Evolutionary conservation across 2,113 vertebrate genomes (phyloP).

Genomic region (Saguinus midas): DNA sequence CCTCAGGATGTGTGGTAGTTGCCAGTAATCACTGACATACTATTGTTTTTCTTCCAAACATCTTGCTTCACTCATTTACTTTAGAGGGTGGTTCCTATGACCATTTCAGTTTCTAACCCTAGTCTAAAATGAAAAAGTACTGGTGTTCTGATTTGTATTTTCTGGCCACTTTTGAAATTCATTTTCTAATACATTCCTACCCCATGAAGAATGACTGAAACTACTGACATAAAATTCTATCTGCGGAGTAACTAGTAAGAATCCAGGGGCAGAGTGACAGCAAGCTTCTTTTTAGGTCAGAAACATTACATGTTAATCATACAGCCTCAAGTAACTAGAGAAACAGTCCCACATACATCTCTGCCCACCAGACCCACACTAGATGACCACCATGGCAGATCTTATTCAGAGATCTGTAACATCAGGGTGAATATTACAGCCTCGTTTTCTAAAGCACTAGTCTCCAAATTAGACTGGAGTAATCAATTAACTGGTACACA

Average conservation of each 20-base stretch:
- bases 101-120: neutral
- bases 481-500: neutral
- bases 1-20: neutral
- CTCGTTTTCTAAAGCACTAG: neutral
- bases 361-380: neutral
- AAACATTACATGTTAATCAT: neutral
- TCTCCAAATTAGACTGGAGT: neutral
- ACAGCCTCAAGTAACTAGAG: neutral
- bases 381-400: neutral
- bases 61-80: neutral
- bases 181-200: neutral
- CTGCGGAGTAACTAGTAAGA: neutral
- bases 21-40: neutral
- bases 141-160: neutral
- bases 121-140: neutral
- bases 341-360: neutral
- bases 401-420: neutral
- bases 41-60: neutral
- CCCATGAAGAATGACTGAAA: constrained; percentile 1
- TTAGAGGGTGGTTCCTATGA: neutral
- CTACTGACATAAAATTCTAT: neutral
- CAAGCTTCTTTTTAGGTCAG: neutral
- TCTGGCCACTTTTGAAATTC: constrained; percentile 3
- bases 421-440: neutral
- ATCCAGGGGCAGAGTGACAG: neutral